Conservation (phyloP, 2,888 invertebrate species). For the Blomia tropicalis region DNA sequence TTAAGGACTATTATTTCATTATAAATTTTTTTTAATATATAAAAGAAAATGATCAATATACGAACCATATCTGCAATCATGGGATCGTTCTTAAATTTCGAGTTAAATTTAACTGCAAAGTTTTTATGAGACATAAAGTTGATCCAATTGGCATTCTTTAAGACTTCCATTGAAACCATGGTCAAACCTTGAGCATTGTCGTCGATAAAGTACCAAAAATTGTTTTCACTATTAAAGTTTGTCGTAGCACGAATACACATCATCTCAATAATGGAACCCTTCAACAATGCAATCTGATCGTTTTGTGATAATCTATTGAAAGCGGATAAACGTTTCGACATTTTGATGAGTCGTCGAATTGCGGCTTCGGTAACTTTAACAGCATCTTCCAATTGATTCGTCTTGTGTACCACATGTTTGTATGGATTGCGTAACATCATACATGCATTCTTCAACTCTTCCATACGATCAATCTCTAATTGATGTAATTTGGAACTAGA, state of each 20-base stretch:
- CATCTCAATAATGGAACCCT: constrained; percentile 45
- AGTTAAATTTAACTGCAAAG: constrained; percentile 6
- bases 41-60: background rate
- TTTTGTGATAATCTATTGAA: constrained; percentile 87
- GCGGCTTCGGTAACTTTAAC: constrained; percentile 82
- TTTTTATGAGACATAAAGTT: constrained; percentile 16
- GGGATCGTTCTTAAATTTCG: background rate
- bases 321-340: constrained; percentile 47
- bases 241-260: constrained; percentile 11
- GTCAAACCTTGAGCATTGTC: background rate
- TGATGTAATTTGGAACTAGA: background rate
- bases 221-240: constrained; percentile 8
- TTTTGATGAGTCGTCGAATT: constrained; percentile 54
- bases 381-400: constrained; percentile 45
- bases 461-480: background rate
- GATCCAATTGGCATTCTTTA: background rate
- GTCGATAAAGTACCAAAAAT: constrained; percentile 15
- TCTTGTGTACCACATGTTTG: background rate
- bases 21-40: background rate
- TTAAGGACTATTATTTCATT: too few relatives aligned
- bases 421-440: constrained; percentile 8
- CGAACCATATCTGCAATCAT: constrained; percentile 16
- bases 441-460: constrained; percentile 8
- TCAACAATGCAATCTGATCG: constrained; percentile 71
- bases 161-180: constrained; percentile 2